Conservation (phyloP, 2,888 invertebrate genomes). For the Apamea anceps region DNA sequence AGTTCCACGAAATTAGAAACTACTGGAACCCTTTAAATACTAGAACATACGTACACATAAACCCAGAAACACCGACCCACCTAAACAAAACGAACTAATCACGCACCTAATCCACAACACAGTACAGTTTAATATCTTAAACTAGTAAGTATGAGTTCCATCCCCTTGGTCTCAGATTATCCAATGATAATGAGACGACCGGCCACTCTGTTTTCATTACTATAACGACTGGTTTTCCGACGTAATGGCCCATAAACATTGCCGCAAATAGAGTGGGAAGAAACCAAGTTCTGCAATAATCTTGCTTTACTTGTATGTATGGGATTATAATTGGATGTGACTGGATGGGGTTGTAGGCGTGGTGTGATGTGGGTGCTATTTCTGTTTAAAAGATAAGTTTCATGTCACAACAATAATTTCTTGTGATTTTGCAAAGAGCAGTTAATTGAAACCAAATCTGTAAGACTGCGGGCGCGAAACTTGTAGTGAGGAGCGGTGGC, state of each 20-base stretch:
- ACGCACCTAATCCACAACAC: slow-evolving; percentile 62
- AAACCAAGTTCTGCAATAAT: slow-evolving; percentile 82
- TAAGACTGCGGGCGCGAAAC: background rate
- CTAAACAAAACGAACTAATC: slow-evolving; percentile 61
- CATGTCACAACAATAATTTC: background rate
- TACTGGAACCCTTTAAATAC: background rate
- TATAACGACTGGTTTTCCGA: slow-evolving; percentile 83
- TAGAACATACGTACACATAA: slow-evolving; percentile 7
- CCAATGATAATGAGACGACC: slow-evolving; percentile 84
- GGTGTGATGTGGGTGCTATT: background rate
- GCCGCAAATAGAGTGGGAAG: slow-evolving; percentile 84
- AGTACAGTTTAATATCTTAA: slow-evolving; percentile 67
- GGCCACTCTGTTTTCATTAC: slow-evolving; percentile 88
- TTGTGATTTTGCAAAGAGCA: background rate
- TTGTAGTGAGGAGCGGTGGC: background rate
- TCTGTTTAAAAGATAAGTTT: background rate
- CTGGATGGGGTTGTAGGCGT: slow-evolving; percentile 65
- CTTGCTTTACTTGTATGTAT: slow-evolving; percentile 67
- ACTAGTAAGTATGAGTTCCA: slow-evolving; percentile 68
- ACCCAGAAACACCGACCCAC: slow-evolving; percentile 23
- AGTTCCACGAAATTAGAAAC: background rate
- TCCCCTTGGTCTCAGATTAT: slow-evolving; percentile 79
- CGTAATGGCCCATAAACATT: slow-evolving; percentile 88
- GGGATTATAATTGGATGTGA: slow-evolving; percentile 56
- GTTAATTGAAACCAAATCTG: background rate